A percentile compares a stretch with the other conserved stretches of the same genome.
Conservation (phyloP, 2,797 vertebrate species). For the Phalanger gymnotis region DNA sequence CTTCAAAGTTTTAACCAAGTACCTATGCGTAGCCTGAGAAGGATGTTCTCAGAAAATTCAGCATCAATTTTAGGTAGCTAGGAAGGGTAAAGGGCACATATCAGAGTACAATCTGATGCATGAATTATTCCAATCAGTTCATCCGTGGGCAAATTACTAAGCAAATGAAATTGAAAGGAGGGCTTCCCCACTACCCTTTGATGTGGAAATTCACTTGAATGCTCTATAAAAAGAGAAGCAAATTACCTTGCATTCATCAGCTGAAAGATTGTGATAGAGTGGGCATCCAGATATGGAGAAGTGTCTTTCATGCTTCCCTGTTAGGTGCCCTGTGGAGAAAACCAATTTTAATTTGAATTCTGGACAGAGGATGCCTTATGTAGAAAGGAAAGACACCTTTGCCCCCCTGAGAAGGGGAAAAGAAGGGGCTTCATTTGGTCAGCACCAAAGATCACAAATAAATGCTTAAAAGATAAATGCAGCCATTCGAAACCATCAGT, state of each 20-base stretch:
- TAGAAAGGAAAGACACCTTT: background rate
- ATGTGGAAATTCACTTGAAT: slow-evolving; percentile 23
- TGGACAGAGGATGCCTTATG: slow-evolving; percentile 27
- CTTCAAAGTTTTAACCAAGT: slow-evolving; percentile 37
- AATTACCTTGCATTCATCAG: slow-evolving; percentile 97
- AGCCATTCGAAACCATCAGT: background rate
- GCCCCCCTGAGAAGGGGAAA: background rate
- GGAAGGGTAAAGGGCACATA: slow-evolving; percentile 43
- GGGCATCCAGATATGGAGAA: slow-evolving; percentile 99
- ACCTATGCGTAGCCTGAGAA: slow-evolving; percentile 24
- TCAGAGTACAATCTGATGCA: slow-evolving; percentile 15
- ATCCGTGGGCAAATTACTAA: slow-evolving; percentile 27
- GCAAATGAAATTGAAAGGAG: background rate
- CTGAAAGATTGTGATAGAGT: slow-evolving; percentile 98
- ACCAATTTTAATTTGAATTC: slow-evolving; percentile 56
- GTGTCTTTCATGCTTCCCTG: slow-evolving; percentile 97
- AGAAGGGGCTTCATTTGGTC: background rate
- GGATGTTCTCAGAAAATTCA: slow-evolving; percentile 51
- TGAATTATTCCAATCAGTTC: slow-evolving; percentile 22
- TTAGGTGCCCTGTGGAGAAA: slow-evolving; percentile 91
- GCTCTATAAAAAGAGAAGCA: slow-evolving; percentile 10
- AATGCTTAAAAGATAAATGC: background rate
- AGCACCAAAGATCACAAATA: background rate
- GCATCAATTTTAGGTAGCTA: slow-evolving; percentile 35
- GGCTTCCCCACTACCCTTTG: background rate